phyloP scores from a whole-genome alignment of 2,113 vertebrate species.

The Amblyornis subalaris region DNA sequence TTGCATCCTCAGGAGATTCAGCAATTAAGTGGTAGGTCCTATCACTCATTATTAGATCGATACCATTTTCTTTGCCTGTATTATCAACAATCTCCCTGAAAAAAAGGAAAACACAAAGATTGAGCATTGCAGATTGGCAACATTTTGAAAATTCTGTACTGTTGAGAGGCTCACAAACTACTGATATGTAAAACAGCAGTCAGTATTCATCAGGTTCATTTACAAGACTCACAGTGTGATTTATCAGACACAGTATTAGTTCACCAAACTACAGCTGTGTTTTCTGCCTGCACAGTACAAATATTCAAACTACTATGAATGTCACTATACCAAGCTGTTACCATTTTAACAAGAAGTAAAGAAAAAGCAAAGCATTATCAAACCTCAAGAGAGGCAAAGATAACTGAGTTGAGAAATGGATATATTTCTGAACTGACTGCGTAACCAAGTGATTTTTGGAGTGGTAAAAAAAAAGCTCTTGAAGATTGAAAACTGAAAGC shows the following conservation, averaged over 20 bases:
- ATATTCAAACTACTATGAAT: not conserved
- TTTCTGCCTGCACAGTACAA: not conserved
- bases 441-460: not conserved
- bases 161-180: not conserved
- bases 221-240: not conserved
- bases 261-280: not conserved
- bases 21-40: conserved; percentile 94
- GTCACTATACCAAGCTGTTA: not conserved
- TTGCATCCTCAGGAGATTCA: conserved; percentile 93
- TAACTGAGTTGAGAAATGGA: not conserved
- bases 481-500: not conserved
- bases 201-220: not conserved
- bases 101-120: not conserved
- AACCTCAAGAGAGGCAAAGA: not conserved
- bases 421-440: not conserved
- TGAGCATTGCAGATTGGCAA: not conserved
- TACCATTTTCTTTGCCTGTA: conserved; percentile 92
- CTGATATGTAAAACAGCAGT: not conserved
- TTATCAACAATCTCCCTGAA: conserved; percentile 91
- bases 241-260: not conserved
- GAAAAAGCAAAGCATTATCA: not conserved
- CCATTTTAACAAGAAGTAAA: not conserved
- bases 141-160: not conserved
- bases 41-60: conserved; percentile 87
- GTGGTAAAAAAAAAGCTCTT: not conserved